Base-by-base conservation (phyloP, 37 sponge, comb jelly and placozoan genomes). In the Geodia barretti region DNA sequence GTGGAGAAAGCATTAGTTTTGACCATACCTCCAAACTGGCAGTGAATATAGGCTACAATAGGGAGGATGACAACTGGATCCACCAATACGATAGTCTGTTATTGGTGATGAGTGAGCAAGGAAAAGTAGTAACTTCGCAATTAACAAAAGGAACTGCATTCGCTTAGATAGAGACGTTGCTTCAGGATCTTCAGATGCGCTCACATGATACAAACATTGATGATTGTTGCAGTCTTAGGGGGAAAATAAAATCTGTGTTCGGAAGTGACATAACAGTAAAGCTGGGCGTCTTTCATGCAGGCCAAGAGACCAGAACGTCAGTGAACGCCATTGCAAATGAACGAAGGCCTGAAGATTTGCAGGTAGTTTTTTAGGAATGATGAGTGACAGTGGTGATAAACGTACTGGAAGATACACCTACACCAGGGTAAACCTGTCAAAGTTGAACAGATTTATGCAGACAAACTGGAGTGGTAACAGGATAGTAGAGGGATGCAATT, bases 251-350 rank as follows among this genome's bases (percentile, higher is more conserved):
- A 41, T 17, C 35, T 25, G 75, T 83, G 9, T 75, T 81, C 38
- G 88, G 88, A 29, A 24, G 23, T 37, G 32, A 68, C 24, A 20
- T 73, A 32, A 36, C 2, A 7, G 54, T 76, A 21, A 81, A 87
- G 34, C 35, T 87, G 39, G 81, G 68, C 38, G 21, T 85, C n/a
- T 85, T n/a, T 85, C 86, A 81, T 87, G 88, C 88, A 25, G 54
- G 75, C 2, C 88, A 87, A 34, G 47, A 81, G 0, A 62, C 77
- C 23, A 7, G 31, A 4, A 74, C 61, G 3, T 4, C 80, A 32
- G 24, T 62, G 30, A 76, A 37, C 63, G 41, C 30, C 70, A 79
- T 17, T 14, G 2, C 41, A 67, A 43, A 26, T 32, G 41, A 2
- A 11, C 0, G 21, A 24, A 31, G 75, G 75, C 62, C 21, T 76